Percentiles rank a stretch among this genome's conserved stretches.
Conservation (phyloP, 2,797 vertebrate genomes). For the Numenius phaeopus region DNA sequence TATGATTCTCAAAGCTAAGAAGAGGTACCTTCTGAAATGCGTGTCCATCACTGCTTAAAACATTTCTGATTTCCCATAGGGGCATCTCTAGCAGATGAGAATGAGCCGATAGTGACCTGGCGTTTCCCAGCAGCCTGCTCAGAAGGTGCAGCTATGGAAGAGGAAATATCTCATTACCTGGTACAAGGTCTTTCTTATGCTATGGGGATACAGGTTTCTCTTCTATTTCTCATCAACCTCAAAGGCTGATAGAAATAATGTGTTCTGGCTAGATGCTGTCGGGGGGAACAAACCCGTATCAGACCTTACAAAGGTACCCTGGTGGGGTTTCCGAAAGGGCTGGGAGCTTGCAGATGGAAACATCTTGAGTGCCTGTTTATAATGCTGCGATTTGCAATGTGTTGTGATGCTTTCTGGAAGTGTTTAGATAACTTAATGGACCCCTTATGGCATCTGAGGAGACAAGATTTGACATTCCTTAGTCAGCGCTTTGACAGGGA, state of each 20-base stretch:
- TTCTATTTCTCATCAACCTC: background rate
- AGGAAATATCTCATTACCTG: background rate
- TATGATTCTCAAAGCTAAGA: background rate
- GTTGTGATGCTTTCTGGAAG: background rate
- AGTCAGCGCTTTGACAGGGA: background rate
- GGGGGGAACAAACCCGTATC: background rate
- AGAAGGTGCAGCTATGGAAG: background rate
- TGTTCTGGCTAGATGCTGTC: background rate
- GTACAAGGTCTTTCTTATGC: background rate
- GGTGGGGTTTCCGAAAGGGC: background rate
- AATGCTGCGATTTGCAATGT: background rate
- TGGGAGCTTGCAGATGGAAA: background rate
- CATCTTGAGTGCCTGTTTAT: background rate
- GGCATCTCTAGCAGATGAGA: background rate
- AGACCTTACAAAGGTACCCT: background rate
- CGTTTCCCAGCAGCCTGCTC: background rate
- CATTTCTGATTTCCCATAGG: rapidly evolving
- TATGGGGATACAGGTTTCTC: background rate
- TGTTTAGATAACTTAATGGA: conserved; percentile 3
- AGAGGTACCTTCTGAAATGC: background rate
- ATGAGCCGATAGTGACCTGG: rapidly evolving
- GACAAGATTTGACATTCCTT: background rate
- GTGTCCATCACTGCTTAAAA: background rate
- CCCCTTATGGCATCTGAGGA: background rate
- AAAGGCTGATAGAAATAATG: background rate